Evolutionary conservation across 2,113 vertebrate species (phyloP), one percentile per base, ranked within the genome.

Genomic region (Aegotheles bennettii): DNA sequence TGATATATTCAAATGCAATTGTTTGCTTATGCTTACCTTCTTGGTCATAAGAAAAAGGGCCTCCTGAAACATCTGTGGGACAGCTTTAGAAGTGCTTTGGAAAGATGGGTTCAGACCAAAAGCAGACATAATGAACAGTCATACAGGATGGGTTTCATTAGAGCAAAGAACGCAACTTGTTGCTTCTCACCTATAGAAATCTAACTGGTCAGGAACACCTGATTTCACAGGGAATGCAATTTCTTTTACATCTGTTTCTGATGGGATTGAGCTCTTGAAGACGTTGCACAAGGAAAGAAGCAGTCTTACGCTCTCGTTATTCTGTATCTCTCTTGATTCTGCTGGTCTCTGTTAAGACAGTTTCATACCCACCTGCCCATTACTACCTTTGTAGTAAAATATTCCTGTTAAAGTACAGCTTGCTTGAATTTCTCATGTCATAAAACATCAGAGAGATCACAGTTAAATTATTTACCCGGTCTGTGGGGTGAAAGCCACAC

Each of bases 131-230:
- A 12, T 29, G 26, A 86, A 15, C 13, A 19, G 29, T 28, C 9
- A 0, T 83, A 1, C 25, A 8, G 19, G 21, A 7, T 4, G 1
- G 1, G 6, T 51, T 13, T 74, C 24, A 36, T 26, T 43, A 68
- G 64, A 68, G 7, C n/a, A 59, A 76, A 83, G 48, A 89, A 26
- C 6, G 68, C 57, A 60, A 18, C 11, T 24, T 78, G 31, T 81
- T 48, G 26, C 28, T 70, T 76, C 15, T 76, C 20, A 8, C 40
- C n/a, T 43, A 8, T 61, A n/a, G 68, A 77, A 53, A 10, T 33
- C 18, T 75, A 50, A 16, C 40, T 81, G 38, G 16, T 28, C 20
- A 65, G 43, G 40, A 81, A 1, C 18, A 59, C 9, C 6, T 18
- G 16, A 8, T 57, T 48, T 61, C 47, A 25, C 23, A 71, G 35